Evolutionary conservation across 2,888 invertebrate species (phyloP).

Genomic region (Thalpophila matura): DNA sequence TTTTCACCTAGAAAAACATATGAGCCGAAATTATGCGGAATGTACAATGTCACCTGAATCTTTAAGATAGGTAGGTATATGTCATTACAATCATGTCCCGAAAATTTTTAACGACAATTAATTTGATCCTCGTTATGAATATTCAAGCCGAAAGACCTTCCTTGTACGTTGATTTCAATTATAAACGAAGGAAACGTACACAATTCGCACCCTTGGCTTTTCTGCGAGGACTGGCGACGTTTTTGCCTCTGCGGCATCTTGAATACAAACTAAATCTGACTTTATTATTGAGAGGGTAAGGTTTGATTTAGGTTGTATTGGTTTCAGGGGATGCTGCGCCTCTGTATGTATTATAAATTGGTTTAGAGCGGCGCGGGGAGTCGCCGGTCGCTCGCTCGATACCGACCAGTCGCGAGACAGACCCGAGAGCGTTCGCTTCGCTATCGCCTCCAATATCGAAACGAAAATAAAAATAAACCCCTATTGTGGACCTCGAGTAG

Average conservation of each 20-base stretch:
- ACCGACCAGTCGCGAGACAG: constrained; percentile 84
- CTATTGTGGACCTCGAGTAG: constrained; percentile 53
- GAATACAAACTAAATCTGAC: constrained; percentile 60
- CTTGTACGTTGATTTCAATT: constrained; percentile 81
- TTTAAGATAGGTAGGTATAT: no score
- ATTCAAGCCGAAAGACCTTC: constrained; percentile 60
- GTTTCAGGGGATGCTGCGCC: constrained; percentile 87
- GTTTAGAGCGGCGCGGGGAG: constrained; percentile 89
- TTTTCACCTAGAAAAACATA: constrained; percentile 27
- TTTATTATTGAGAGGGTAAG: constrained; percentile 57
- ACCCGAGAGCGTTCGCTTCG: constrained; percentile 72
- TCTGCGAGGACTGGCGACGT: constrained; percentile 84
- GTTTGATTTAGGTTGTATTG: constrained; percentile 66
- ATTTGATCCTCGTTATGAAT: constrained; percentile 57
- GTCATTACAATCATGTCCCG: no score
- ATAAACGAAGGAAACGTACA: constrained; percentile 82
- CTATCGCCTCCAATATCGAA: constrained; percentile 55
- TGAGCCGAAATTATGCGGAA: constrained; percentile 20
- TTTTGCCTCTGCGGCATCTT: constrained; percentile 88
- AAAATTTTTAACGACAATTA: constrained; percentile 42
- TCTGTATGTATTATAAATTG: constrained; percentile 91
- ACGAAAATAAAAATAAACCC: constrained; percentile 72
- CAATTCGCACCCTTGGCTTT: constrained; percentile 88
- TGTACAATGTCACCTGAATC: background rate
- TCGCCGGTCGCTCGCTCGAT: constrained; percentile 84